Base-by-base conservation (phyloP, 2,113 vertebrate species). In the Tachysurus vachellii region DNA sequence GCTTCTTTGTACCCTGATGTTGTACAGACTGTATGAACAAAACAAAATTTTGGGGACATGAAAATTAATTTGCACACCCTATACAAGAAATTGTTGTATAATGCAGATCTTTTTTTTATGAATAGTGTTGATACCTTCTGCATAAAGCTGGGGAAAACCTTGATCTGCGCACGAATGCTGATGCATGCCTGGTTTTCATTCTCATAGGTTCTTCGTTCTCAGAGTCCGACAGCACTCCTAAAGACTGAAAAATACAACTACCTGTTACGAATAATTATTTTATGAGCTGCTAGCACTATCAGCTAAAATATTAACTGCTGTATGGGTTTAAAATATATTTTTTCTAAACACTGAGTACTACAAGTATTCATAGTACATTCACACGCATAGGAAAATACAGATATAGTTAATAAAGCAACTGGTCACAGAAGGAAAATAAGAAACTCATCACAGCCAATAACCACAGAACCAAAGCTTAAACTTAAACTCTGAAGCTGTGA, bases 171-270 rank as follows among this genome's bases (percentile, higher is more conserved):
- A 98, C 95, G 88, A 98, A 98, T 26, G 97, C 98, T 0, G 97
- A 98, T 2, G 96, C 95, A 89, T 97, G 96, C 0, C 94, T 90
- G 62, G 96, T 95, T 93, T 95, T 96, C 88, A 94, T 94, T 91
- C 93, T 94, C 88, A 95, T 94, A 0, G 98, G 98, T 90, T 99
- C 97, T 88, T 99, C 97, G 0, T 99, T 99, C 94, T 99, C 98
- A 0, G 97, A 98, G 92, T 99, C 97, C 0, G 98, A 99, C 91
- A 97, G 95, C 57, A 95, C 91, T 0, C 92, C 93, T 91, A 92
- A 87, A 82, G 85, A 66, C 90, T 91, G 82, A 66, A 82, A 86
- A 70, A 79, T 47, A 80, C 11, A 79, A 57, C 2, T 26, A 80
- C 13, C 11, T 12, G 53, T 59, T 2, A 13, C 42, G 31, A 59